These are phyloP conservation scores for Brachionichthys hirsutus DNA, from an alignment of 2,113 vertebrate species.

Conservation along the genomic window DNA sequence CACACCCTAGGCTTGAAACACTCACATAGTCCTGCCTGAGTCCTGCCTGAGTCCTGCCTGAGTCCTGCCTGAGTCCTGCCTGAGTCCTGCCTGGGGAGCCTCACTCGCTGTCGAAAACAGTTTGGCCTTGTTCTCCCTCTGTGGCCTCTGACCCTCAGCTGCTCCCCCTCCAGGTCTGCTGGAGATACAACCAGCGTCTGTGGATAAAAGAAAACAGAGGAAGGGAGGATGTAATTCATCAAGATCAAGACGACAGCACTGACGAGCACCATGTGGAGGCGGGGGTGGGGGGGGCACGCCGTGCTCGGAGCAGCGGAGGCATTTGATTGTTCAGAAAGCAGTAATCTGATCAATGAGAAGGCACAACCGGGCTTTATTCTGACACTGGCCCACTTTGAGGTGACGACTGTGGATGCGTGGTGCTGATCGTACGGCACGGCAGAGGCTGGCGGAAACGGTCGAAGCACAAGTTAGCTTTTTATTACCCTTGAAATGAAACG, in stretches of 20 bases:
- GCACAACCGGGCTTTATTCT: background rate
- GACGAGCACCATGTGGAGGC: slow-evolving; percentile 43
- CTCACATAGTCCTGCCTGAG: no score
- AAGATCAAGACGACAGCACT: slow-evolving; percentile 50
- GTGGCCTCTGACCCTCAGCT: slow-evolving; percentile 55
- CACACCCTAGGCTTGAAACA: slow-evolving; percentile 17
- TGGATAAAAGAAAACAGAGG: slow-evolving; percentile 22
- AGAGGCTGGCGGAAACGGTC: slow-evolving; percentile 16
- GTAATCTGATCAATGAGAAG: background rate
- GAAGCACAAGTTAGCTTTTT: background rate
- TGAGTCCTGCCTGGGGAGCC: slow-evolving; percentile 32
- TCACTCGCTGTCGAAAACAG: slow-evolving; percentile 26
- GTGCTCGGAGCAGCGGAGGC: slow-evolving; percentile 2
- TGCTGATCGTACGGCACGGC: slow-evolving; percentile 14
- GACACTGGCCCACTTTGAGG: background rate
- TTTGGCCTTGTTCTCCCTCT: slow-evolving; percentile 28
- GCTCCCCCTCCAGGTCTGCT: slow-evolving; percentile 51
- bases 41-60: no score
- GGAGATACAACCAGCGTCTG: slow-evolving; percentile 33
- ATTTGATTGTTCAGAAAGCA: slow-evolving; percentile 12
- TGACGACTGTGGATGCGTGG: background rate
- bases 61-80: no score
- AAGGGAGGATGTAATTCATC: slow-evolving; percentile 42
- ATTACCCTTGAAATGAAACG: no score
- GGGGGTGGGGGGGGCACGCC: background rate